Conservation (phyloP, 2,113 vertebrate species). For the Cygnus atratus region DNA sequence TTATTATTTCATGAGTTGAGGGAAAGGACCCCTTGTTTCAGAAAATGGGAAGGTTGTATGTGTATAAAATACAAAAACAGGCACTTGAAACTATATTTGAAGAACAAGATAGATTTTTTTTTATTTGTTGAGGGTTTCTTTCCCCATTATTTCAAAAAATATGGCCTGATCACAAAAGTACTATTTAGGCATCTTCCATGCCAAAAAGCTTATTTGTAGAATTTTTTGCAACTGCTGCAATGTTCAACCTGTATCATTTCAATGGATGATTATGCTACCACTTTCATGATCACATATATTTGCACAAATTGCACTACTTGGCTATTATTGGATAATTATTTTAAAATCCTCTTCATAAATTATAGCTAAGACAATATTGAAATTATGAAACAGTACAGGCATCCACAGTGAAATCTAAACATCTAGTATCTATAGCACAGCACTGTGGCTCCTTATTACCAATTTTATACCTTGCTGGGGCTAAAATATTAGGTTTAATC, state of each 20-base stretch:
- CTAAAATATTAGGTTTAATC: background rate
- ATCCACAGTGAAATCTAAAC: background rate
- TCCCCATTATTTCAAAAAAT: background rate
- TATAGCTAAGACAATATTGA: conserved; percentile 28
- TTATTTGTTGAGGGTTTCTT: background rate
- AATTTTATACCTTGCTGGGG: background rate
- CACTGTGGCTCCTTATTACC: background rate
- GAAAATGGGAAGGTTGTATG: background rate
- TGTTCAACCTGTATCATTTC: background rate
- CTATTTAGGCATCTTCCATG: background rate
- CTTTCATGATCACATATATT: conserved; percentile 34
- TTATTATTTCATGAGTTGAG: background rate
- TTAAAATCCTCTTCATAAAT: background rate
- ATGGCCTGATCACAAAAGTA: background rate
- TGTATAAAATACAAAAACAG: background rate
- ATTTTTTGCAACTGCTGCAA: conserved; percentile 2
- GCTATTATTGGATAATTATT: conserved; percentile 11
- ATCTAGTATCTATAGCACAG: background rate
- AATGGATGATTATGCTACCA: background rate
- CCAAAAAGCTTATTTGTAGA: background rate
- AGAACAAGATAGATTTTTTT: background rate
- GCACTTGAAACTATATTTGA: background rate
- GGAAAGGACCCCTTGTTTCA: background rate
- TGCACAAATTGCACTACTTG: conserved; percentile 21
- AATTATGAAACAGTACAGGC: background rate